Evolutionary conservation across 2,888 invertebrate species (phyloP), one percentile per base, ranked within the genome.

Genomic region (Drosophila cyrtoloma): DNA sequence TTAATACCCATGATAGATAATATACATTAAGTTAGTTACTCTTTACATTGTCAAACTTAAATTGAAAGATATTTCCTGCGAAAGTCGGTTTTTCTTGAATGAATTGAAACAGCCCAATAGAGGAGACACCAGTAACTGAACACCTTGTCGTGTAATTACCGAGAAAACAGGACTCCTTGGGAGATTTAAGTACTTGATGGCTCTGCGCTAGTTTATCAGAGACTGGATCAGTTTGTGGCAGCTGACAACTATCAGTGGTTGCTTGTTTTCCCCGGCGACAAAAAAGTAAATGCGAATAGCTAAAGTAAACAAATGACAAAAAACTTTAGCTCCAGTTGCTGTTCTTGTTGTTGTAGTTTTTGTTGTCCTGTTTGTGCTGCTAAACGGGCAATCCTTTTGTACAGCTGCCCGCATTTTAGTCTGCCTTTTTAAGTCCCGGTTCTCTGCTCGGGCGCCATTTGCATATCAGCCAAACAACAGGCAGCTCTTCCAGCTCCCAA

Each of bases 311-410:
- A 88, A 84, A 73, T 78, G 81, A 71, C 71, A 81, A 78, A 84
- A 84, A 81, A 71, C 72, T 67, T 75, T 67, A 67, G 52, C 26
- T 50, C 28, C 28, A 26, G 26, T 32, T 61, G 26, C 16, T 35
- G 33, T 66, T 71, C 65, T 64, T 65, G 66, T 42, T 68, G 51
- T 30, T 56, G 60, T 50, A 51, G 61, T 67, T 71, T 61, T 52
- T 69, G 67, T 67, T 71, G 74, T 71, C 16, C 65, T 84, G 69
- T 76, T 77, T 68, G 70, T 74, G 71, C 64, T 60, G 76, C 84
- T 89, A 85, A 85, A 79, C 84, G 82, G 71, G 65, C 82, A 67
- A 84, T 89, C 77, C 86, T 75, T 47, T 82, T 84, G 84, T 86
- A 73, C 70, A 80, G 75, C 84, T 77, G 82, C 84, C 84, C 89